These are phyloP conservation scores for Labroides dimidiatus DNA, from an alignment of 2,797 vertebrate species.

Conservation along the genomic window DNA sequence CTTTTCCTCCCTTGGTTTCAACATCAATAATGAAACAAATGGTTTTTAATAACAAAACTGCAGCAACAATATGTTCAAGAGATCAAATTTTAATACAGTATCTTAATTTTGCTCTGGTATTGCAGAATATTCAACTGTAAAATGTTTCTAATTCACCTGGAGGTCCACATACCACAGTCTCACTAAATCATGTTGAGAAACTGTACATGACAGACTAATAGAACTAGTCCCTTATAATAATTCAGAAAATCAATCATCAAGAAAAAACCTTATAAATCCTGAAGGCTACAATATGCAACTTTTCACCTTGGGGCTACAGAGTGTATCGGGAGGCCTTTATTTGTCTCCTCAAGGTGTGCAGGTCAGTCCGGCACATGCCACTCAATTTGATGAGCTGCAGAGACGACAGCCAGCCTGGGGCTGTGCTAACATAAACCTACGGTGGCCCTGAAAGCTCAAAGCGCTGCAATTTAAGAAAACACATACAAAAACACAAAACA, in stretches of 20 bases:
- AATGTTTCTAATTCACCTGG: not conserved
- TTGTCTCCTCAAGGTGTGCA: slow-evolving; percentile 61
- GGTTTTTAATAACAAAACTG: too few species aligned
- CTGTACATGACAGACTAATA: slow-evolving; percentile 6
- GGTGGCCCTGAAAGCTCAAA: too few species aligned
- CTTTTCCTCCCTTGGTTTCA: too few species aligned
- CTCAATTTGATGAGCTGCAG: slow-evolving; percentile 70
- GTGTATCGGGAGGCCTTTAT: slow-evolving; percentile 56
- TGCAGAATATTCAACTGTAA: too few species aligned
- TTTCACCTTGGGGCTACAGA: slow-evolving; percentile 58
- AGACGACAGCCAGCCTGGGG: slow-evolving; percentile 62
- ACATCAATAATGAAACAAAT: too few species aligned
- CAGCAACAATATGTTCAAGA: too few species aligned
- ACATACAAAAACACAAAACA: too few species aligned
- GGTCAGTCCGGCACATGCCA: slow-evolving; percentile 66
- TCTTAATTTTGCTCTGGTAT: too few species aligned
- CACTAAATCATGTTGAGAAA: not conserved
- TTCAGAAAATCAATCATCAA: slow-evolving; percentile 16
- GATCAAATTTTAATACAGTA: too few species aligned
- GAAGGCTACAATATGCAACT: slow-evolving; percentile 39
- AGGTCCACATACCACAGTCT: not conserved
- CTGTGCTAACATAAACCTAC: slow-evolving; percentile 43
- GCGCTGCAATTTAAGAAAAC: too few species aligned
- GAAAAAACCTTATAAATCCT: slow-evolving; percentile 24
- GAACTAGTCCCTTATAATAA: slow-evolving; percentile 11